Evolutionary conservation across 2,797 vertebrate genomes (phyloP).

Genomic region (Streptopelia turtur): DNA sequence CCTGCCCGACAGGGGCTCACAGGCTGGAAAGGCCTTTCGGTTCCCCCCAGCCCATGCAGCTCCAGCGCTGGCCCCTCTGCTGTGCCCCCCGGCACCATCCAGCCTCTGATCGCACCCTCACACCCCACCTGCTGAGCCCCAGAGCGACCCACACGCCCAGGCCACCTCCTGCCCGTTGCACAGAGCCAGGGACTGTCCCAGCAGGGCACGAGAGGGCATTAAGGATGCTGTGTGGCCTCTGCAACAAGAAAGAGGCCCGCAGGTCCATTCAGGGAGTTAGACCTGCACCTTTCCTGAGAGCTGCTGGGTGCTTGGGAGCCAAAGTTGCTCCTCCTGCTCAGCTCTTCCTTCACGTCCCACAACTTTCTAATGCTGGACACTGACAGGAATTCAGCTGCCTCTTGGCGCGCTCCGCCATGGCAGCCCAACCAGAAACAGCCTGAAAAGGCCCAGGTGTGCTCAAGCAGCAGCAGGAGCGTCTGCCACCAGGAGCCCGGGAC

Average conservation of each 20-base stretch:
- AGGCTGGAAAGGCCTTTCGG: background rate
- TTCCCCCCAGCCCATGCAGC: background rate
- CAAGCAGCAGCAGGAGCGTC: background rate
- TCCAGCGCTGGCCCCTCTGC: background rate
- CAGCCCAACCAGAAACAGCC: background rate
- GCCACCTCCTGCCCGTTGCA: background rate
- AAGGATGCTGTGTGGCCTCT: background rate
- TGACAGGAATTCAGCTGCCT: background rate
- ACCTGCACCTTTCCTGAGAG: background rate
- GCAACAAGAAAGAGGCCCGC: background rate
- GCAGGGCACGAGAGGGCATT: background rate
- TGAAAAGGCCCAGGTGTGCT: background rate
- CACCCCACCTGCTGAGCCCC: background rate
- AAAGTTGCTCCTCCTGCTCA: background rate
- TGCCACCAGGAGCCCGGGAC: background rate
- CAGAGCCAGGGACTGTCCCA: background rate
- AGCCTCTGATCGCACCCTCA: fast-evolving
- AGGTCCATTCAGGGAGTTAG: background rate
- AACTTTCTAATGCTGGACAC: background rate
- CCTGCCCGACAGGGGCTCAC: background rate
- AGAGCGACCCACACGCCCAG: fast-evolving
- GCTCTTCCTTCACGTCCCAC: background rate
- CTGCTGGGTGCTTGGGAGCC: fast-evolving
- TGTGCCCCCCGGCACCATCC: background rate
- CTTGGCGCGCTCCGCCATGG: fast-evolving